Evolutionary conservation across 2,888 invertebrate species (phyloP).

Genomic region (Campopleginae sp.): DNA sequence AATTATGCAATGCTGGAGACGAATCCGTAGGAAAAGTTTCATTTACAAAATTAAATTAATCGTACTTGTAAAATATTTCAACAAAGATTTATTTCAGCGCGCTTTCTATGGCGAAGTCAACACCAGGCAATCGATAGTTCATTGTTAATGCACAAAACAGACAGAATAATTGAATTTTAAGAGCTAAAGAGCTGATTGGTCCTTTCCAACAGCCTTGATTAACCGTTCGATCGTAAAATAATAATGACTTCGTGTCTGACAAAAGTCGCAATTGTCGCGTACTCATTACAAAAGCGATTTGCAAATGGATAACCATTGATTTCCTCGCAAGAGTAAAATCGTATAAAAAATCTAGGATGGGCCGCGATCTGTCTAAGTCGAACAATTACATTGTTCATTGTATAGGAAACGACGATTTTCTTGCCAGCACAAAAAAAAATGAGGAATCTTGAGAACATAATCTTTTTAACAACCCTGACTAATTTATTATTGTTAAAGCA

Average conservation of each 20-base stretch:
- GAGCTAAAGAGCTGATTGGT: neutral
- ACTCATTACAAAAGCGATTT: conserved; percentile 32
- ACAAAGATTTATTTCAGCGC: neutral
- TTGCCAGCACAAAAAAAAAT: neutral
- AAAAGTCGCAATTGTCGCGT: conserved; percentile 45
- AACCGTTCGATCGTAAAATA: conserved; percentile 23
- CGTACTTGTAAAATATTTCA: neutral
- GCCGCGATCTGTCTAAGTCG: conserved; percentile 1
- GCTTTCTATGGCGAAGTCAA: neutral
- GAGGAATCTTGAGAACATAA: neutral
- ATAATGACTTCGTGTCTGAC: conserved; percentile 29
- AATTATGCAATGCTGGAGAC: neutral
- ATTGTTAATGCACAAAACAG: conserved; percentile 6
- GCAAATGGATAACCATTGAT: conserved; percentile 57
- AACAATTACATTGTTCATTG: neutral
- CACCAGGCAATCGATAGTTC: neutral
- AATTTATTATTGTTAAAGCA: neutral
- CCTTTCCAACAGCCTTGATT: conserved; percentile 8
- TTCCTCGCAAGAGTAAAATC: conserved; percentile 52
- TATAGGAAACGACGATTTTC: neutral
- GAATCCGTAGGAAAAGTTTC: neutral
- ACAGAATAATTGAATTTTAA: conserved; percentile 1
- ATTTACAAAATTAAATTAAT: neutral
- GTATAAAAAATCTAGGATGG: conserved; percentile 28
- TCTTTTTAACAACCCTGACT: neutral